phyloP scores from a whole-genome alignment of 2,113 vertebrate species.

The Lepus americanus region DNA sequence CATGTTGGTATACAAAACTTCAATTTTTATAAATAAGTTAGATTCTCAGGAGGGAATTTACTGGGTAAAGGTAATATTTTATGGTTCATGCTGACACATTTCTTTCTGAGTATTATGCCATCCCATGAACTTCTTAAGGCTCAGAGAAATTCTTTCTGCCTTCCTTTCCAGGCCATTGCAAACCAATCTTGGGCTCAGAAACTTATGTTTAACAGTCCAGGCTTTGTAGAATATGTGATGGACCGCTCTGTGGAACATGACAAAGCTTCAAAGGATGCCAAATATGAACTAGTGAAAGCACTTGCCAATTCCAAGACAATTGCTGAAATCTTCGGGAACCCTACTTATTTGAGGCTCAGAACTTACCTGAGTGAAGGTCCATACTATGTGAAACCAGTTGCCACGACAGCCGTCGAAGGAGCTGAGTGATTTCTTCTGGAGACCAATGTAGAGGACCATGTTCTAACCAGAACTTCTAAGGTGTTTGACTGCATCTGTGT shows the following conservation, averaged over 20 bases:
- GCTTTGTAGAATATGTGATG: slow-evolving; percentile 96
- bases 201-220: slow-evolving; percentile 94
- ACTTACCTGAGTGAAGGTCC: slow-evolving; percentile 95
- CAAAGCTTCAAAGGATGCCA: slow-evolving; percentile 96
- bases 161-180: slow-evolving; percentile 91
- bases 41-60: not conserved
- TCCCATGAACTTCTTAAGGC: not conserved
- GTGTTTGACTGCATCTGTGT: not conserved
- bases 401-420: slow-evolving; percentile 93
- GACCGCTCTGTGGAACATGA: slow-evolving; percentile 94
- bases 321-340: slow-evolving; percentile 93
- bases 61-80: slow-evolving; percentile 23
- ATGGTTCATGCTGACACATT: slow-evolving; percentile 3
- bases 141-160: slow-evolving; percentile 59
- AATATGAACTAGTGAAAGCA: slow-evolving; percentile 95
- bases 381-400: slow-evolving; percentile 93
- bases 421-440: slow-evolving; percentile 89
- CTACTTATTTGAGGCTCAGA: slow-evolving; percentile 94
- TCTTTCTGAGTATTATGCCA: not conserved
- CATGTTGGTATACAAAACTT: slow-evolving; percentile 17
- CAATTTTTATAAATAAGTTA: not conserved
- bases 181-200: slow-evolving; percentile 96
- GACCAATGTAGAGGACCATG: not conserved
- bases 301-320: slow-evolving; percentile 92
- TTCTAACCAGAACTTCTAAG: slow-evolving; percentile 59